phyloP scores from a whole-genome alignment of 35 echinoderm and acorn worm species.

The Ophiothrix spiculata region DNA sequence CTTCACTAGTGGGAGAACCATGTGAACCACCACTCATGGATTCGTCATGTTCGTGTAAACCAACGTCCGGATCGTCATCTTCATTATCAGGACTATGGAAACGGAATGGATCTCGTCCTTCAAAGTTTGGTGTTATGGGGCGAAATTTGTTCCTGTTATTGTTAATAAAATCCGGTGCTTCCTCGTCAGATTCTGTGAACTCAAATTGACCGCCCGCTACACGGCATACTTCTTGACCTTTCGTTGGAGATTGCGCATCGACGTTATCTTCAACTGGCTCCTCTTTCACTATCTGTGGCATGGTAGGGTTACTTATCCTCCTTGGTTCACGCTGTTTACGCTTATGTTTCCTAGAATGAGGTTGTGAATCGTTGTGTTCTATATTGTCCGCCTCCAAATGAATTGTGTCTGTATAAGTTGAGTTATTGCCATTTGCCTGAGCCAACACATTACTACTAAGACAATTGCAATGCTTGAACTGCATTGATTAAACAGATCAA shows the following conservation, averaged over 20 bases:
- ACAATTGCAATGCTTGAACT: too few species aligned
- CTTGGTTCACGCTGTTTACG: constrained; percentile 29
- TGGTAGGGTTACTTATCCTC: constrained; percentile 9
- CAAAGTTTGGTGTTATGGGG: background rate
- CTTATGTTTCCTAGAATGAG: constrained; percentile 23
- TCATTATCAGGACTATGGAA: constrained; percentile 8
- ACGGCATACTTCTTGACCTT: background rate
- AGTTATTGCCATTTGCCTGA: too few species aligned
- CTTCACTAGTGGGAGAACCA: background rate
- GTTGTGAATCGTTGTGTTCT: background rate
- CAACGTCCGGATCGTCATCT: constrained; percentile 1
- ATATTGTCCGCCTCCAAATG: background rate
- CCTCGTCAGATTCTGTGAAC: background rate
- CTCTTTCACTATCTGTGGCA: background rate
- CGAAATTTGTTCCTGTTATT: background rate
- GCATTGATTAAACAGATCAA: too few species aligned
- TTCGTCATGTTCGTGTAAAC: too few species aligned
- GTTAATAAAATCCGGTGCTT: background rate
- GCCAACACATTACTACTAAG: too few species aligned
- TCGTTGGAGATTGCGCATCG: background rate
- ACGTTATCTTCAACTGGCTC: background rate
- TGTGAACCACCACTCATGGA: background rate
- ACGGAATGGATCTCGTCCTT: background rate
- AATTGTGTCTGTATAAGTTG: too few species aligned
- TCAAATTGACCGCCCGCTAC: background rate